Conservation (phyloP, 2,888 invertebrate genomes). For the Pseudococcus longispinus region DNA sequence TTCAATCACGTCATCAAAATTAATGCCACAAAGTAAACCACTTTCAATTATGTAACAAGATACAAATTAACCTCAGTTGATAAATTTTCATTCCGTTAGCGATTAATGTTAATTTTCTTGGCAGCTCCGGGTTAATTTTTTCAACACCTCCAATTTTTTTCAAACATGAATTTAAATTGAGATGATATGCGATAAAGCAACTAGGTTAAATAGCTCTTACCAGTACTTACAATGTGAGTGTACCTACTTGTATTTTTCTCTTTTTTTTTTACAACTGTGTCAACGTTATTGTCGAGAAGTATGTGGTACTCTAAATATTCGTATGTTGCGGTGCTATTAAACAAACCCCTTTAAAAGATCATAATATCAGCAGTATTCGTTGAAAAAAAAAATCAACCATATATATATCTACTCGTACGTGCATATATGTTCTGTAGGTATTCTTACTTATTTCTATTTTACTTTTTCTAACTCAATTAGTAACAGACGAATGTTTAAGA, state of each 20-base stretch:
- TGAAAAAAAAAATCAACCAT: background rate
- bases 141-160: slow-evolving; percentile 23
- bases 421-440: background rate
- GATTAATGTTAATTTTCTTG: slow-evolving; percentile 26
- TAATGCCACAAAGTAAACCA: background rate
- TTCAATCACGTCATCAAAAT: background rate
- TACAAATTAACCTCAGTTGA: background rate
- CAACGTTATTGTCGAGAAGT: background rate
- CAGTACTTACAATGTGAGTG: background rate
- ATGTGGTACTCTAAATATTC: background rate
- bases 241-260: background rate
- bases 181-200: background rate
- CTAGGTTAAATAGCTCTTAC: slow-evolving; percentile 4
- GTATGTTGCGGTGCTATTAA: background rate
- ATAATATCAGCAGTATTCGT: slow-evolving; percentile 3
- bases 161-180: slow-evolving; percentile 27
- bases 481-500: background rate
- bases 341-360: background rate
- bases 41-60: background rate
- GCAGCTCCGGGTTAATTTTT: slow-evolving; percentile 38
- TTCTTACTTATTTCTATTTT: background rate
- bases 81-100: background rate
- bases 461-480: slow-evolving; percentile 11
- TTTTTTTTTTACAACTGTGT: background rate
- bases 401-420: too few relatives aligned